Evolutionary conservation across 2,888 invertebrate species (phyloP), one percentile per base, ranked within the genome.

Genomic region (Volucella bombylans): DNA sequence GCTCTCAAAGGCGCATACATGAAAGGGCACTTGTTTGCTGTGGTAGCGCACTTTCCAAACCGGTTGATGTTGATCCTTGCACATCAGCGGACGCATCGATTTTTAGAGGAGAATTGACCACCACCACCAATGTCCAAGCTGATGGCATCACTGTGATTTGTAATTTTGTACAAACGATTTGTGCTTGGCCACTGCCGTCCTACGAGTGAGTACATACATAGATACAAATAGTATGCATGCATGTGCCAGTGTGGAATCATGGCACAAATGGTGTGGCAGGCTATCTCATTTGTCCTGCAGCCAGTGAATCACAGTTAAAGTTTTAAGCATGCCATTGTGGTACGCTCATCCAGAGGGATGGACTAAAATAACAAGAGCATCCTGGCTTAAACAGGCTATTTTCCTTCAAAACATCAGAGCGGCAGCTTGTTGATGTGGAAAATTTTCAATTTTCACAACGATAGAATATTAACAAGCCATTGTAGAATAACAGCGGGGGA

Each of bases 381-480:
- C 52, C 64, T 76, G 81, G 61, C 47, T 71, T 55, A 83, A 83
- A 79, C 52, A 76, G 83, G 74, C 65, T 83, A 80, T 83, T 74
- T 77, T 80, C 81, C 71, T 81, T 81, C 85, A 81, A 59, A 81
- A 85, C 72, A 81, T 76, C 72, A 76, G 55, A 80, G 55, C 76
- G 55, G 71, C 67, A 67, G 68, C 11, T 76, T 72, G 47, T 64
- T 85, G 76, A 85, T 77, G 85, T 77, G 68, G 85, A 72, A 85
- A 85, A 85, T 85, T 85, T 81, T 85, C 85, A 85, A 85, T 81
- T 81, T 85, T 77, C 85, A 57, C 76, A 76, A 76, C 85, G 76
- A 85, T 85, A 67, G 81, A 85, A 85, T 85, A 85, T 85, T 85
- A 81, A 85, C 85, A 72, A 81, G 76, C 31, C 31, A 31, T 31